These are phyloP conservation scores for Holothuria leucospilota DNA, from an alignment of 53 echinoderm and acorn worm species.

Conservation along the genomic window DNA sequence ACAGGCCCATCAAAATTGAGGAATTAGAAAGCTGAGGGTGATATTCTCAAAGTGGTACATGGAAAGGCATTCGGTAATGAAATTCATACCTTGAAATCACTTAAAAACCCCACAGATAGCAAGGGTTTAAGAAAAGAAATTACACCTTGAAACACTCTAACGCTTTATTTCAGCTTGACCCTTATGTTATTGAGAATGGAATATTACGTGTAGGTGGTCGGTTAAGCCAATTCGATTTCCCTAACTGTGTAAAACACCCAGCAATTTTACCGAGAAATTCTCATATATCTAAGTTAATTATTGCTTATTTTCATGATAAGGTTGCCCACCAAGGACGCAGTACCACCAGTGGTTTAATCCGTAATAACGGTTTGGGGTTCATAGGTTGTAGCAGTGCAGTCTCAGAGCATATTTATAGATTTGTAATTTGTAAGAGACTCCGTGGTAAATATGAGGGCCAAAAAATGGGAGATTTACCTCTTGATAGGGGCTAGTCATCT, in stretches of 20 bases:
- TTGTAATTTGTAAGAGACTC: conserved; percentile 59
- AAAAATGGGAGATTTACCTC: conserved; percentile 73
- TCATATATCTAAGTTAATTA: conserved; percentile 53
- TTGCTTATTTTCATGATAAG: conserved; percentile 45
- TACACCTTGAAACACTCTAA: background rate
- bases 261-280: conserved; percentile 57
- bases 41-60: conserved; percentile 47
- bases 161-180: conserved; percentile 51
- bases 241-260: conserved; percentile 58
- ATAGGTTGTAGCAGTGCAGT: conserved; percentile 45
- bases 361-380: conserved; percentile 47
- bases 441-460: conserved; percentile 46
- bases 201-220: too few species aligned
- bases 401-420: conserved; percentile 51
- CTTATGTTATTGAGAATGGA: conserved; percentile 52
- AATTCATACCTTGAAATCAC: conserved; percentile 33
- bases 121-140: background rate
- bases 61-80: conserved; percentile 37
- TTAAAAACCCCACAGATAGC: background rate
- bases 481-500: conserved; percentile 45
- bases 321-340: conserved; percentile 62
- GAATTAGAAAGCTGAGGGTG: conserved; percentile 48
- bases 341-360: conserved; percentile 6
- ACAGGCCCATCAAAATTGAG: conserved; percentile 17
- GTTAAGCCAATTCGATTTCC: background rate